These are phyloP conservation scores for Bovichtus diacanthus DNA, from an alignment of 2,797 vertebrate species.

Conservation along the genomic window DNA sequence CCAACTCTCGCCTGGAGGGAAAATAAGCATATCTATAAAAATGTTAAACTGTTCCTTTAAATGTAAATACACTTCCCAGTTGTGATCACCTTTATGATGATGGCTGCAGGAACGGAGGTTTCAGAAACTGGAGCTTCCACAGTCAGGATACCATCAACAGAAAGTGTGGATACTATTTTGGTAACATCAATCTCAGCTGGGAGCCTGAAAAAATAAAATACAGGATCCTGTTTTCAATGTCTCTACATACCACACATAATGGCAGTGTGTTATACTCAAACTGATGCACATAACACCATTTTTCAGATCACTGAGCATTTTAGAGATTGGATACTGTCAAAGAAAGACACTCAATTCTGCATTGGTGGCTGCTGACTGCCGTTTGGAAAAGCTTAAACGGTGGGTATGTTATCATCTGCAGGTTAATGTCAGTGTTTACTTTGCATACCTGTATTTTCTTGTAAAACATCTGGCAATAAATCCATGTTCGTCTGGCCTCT, in stretches of 20 bases:
- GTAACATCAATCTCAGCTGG: conserved; percentile 72
- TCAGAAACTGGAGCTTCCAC: conserved; percentile 80
- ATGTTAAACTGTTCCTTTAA: conserved; percentile 1
- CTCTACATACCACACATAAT: neutral
- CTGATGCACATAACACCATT: conserved; percentile 12
- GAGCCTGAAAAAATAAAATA: conserved; percentile 77
- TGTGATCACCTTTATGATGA: conserved; percentile 77
- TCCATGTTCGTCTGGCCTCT: conserved; percentile 83
- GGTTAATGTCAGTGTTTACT: conserved; percentile 31
- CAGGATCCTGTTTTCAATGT: neutral
- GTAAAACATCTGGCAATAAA: conserved; percentile 84
- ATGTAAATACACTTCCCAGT: neutral
- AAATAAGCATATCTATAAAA: neutral
- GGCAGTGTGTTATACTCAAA: neutral
- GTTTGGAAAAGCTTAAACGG: conserved; percentile 2
- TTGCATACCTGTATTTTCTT: conserved; percentile 87
- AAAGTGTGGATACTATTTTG: conserved; percentile 75
- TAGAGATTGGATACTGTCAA: conserved; percentile 11
- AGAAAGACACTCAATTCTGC: neutral
- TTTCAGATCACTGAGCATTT: conserved; percentile 25
- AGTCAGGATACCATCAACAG: conserved; percentile 80
- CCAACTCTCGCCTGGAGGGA: no score
- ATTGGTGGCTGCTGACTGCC: neutral
- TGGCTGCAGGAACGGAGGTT: conserved; percentile 53
- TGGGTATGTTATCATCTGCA: conserved; percentile 7